Conservation (phyloP, 2,113 vertebrate species). For the Chauna torquata region DNA sequence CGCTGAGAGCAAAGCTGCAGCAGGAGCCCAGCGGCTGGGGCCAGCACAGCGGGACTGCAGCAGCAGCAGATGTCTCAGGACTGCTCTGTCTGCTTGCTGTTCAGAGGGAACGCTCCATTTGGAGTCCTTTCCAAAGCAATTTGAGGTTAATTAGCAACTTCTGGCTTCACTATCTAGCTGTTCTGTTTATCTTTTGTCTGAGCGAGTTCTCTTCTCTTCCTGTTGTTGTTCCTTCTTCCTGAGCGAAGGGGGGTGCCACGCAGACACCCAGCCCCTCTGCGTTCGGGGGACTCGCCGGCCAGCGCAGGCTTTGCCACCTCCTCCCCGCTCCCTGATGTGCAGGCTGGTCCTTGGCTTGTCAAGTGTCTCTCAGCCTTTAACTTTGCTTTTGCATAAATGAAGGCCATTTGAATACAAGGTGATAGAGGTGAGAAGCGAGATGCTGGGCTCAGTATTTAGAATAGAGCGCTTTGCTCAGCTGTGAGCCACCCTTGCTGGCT, state of each 20-base stretch:
- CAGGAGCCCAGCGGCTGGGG: not conserved
- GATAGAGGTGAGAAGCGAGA: not conserved
- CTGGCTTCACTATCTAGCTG: not conserved
- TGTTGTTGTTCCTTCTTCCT: conserved; percentile 33
- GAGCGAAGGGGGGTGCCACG: fast-evolving
- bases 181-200: conserved; percentile 54
- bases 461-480: not conserved
- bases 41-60: fast-evolving
- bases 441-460: not conserved
- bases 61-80: not conserved
- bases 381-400: not conserved
- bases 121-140: not conserved
- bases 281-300: not conserved
- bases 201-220: not conserved
- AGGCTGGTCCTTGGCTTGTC: not conserved
- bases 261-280: not conserved
- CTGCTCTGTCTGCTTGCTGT: not conserved
- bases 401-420: fast-evolving
- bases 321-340: not conserved
- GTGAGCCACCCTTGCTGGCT: not conserved
- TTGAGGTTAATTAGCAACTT: conserved; percentile 48
- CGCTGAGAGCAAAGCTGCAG: fast-evolving
- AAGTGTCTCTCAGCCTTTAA: not conserved
- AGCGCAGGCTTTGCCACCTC: not conserved
- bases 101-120: not conserved